A percentile compares a stretch with the other conserved stretches of the same genome.
Evolutionary conservation across 2,113 vertebrate genomes (phyloP).

Genomic region (Amia ocellicauda): DNA sequence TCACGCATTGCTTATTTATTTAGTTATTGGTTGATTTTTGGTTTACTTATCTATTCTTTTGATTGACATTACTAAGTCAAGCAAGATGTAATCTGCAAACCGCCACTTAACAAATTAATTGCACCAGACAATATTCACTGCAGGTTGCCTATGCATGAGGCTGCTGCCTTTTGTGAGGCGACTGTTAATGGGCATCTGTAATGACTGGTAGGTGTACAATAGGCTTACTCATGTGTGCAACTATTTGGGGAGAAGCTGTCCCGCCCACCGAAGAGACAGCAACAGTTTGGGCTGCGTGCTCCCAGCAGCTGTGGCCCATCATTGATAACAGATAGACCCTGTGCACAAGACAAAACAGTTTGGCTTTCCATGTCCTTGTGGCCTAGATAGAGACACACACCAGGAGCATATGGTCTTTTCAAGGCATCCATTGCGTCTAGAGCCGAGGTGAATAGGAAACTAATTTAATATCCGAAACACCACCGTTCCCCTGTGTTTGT

Average conservation of each 20-base stretch:
- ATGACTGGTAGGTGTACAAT: conserved; percentile 71
- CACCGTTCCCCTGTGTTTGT: conserved; percentile 9
- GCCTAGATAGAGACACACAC: conserved; percentile 42
- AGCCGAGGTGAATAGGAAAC: conserved; percentile 29
- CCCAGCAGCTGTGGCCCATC: conserved; percentile 59
- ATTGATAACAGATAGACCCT: conserved; percentile 66
- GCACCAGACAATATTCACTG: conserved; percentile 51
- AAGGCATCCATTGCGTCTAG: neutral
- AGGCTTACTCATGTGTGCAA: conserved; percentile 71
- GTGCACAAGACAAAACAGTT: conserved; percentile 58
- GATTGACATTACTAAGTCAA: conserved; percentile 36
- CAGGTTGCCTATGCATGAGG: conserved; percentile 44
- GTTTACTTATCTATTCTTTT: conserved; percentile 6
- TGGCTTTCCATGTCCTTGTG: conserved; percentile 51
- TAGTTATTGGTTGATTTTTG: conserved; percentile 9
- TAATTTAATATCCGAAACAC: conserved; percentile 35
- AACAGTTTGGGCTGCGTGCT: conserved; percentile 57
- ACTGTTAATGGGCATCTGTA: conserved; percentile 69
- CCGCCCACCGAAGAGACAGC: conserved; percentile 63
- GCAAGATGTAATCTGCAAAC: conserved; percentile 45
- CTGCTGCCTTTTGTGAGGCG: conserved; percentile 37
- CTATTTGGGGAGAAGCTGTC: conserved; percentile 57
- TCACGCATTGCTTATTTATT: too few relatives aligned
- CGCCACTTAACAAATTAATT: conserved; percentile 65
- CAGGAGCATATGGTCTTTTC: conserved; percentile 63